These are phyloP conservation scores for Diploptera punctata DNA, from an alignment of 2,888 invertebrate species.

Conservation along the genomic window DNA sequence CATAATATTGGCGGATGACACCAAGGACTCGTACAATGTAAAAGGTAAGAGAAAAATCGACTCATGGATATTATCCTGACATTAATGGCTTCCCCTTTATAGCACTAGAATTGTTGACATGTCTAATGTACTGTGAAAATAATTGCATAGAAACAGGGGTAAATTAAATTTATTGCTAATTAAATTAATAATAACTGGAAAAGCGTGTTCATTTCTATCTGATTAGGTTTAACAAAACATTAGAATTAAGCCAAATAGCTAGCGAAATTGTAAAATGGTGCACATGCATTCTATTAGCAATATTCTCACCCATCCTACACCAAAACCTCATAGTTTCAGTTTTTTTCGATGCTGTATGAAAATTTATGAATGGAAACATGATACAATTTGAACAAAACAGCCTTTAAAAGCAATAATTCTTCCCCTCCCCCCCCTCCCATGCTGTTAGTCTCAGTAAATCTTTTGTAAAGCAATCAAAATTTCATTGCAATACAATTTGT, in stretches of 20 bases:
- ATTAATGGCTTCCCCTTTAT: background rate
- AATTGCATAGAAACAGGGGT: background rate
- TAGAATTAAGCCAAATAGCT: no score
- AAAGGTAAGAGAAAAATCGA: conserved; percentile 15
- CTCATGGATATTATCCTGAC: background rate
- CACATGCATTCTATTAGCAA: background rate
- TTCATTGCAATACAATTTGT: conserved; percentile 26
- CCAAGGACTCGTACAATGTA: background rate
- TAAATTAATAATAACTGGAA: conserved; percentile 18
- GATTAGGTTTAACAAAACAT: conserved; percentile 24
- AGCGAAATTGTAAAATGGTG: background rate
- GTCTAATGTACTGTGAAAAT: conserved; percentile 30
- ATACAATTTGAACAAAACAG: conserved; percentile 19
- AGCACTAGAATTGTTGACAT: conserved; percentile 10
- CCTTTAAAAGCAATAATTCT: conserved; percentile 25
- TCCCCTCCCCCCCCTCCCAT: background rate
- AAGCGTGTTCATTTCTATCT: conserved; percentile 10
- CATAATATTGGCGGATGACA: conserved; percentile 14
- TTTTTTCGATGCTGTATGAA: background rate
- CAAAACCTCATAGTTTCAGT: background rate
- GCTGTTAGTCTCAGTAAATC: conserved; percentile 24
- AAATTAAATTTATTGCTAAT: conserved; percentile 13
- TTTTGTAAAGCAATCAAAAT: conserved; percentile 23
- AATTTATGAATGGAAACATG: conserved; percentile 23
- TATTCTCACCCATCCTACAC: background rate